Conservation (phyloP, 2,113 vertebrate genomes). For the Alethe castanea region DNA sequence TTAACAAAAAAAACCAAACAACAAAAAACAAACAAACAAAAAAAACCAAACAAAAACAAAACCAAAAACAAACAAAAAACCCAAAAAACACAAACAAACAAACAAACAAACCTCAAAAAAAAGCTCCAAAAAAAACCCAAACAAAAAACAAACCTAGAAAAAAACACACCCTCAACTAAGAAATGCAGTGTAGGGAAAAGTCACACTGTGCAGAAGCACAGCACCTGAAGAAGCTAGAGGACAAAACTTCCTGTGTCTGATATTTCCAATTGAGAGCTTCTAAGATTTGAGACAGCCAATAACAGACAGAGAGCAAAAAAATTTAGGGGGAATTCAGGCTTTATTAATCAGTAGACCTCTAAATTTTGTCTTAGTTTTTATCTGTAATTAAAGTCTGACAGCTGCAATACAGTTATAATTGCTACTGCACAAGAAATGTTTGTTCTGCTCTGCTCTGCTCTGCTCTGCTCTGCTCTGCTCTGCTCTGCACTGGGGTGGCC, state of each 20-base stretch:
- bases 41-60: too few species aligned
- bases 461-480: not conserved
- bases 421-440: not conserved
- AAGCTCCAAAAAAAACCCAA: too few species aligned
- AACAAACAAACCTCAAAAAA: not conserved
- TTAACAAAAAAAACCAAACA: not conserved
- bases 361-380: not conserved
- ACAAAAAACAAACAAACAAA: too few species aligned
- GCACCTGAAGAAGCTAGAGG: not conserved
- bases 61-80: too few species aligned
- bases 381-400: not conserved
- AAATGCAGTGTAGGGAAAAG: not conserved
- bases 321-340: not conserved
- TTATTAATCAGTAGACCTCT: not conserved
- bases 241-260: not conserved
- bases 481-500: too few species aligned
- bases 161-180: rapidly evolving
- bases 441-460: not conserved
- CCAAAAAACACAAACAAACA: too few species aligned
- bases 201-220: not conserved
- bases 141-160: not conserved
- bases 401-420: not conserved
- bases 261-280: not conserved
- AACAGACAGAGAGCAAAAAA: not conserved
- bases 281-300: not conserved